Percentiles rank a stretch among this genome's conserved stretches.
Conservation (phyloP, 53 echinoderm and acorn worm genomes). For the Echinometra lucunter region DNA sequence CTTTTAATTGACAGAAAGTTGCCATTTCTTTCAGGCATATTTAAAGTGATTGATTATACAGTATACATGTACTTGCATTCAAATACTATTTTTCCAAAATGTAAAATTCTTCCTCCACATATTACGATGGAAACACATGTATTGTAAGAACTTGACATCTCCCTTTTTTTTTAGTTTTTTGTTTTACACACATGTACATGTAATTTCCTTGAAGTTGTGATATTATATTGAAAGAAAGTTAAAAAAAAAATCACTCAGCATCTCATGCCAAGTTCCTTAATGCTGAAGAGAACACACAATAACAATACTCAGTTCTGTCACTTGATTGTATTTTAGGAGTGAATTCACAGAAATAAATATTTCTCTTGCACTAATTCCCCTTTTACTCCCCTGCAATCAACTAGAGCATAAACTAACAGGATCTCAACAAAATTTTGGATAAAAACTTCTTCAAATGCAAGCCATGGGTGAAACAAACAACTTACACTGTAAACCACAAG, state of each 20-base stretch:
- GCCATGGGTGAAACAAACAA: constrained; percentile 33
- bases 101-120: neutral
- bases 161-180: neutral
- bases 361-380: neutral
- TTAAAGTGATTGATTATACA: neutral
- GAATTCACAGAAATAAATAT: neutral
- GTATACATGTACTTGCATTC: constrained; percentile 17
- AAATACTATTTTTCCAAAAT: neutral
- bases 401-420: constrained; percentile 5
- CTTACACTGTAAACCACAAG: neutral
- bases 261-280: neutral
- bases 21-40: neutral
- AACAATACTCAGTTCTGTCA: neutral
- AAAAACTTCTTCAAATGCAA: constrained; percentile 3
- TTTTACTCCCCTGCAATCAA: neutral
- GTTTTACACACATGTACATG: neutral
- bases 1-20: constrained; percentile 45
- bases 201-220: neutral
- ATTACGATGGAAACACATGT: neutral
- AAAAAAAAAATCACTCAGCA: no score
- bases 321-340: neutral
- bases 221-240: neutral
- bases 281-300: neutral
- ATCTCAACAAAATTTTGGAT: neutral
- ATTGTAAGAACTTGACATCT: no score